Evolutionary conservation across 2,113 vertebrate genomes (phyloP), one percentile per base, ranked within the genome.

Genomic region (Balaenoptera acutorostrata): DNA sequence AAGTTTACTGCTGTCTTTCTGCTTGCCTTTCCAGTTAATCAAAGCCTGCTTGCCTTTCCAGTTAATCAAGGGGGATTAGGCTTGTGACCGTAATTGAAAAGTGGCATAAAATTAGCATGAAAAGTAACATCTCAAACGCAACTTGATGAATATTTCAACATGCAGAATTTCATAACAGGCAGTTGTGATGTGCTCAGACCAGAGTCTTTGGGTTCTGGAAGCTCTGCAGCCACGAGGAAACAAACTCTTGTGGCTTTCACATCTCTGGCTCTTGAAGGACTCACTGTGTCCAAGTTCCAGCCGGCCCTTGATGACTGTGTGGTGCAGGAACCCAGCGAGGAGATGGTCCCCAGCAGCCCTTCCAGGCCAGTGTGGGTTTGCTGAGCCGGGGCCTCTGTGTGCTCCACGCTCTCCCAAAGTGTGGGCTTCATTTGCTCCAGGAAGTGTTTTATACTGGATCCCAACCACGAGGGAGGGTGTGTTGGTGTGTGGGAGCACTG

Each of bases 251-350:
- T 17, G 13, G 44, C 8, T 68, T 52, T 61, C 39, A 4, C 36
- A 0, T n/a, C 8, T 39, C 61, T 80, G 86, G 44, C 36, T 72
- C 21, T 12, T 46, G 36, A 68, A 33, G 31, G 25, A 6, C 36
- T 46, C 23, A 14, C 1, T 25, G 7, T 18, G 10, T 36, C n/a
- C 23, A 25, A 10, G 21, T 41, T 23, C 29, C 6, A 12, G 41
- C 55, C 13, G 2, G 0, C 64, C 64, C 71, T 63, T 17, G 59
- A 31, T 15, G 46, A 25, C 66, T 14, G 33, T 25, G 46, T 20
- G 3, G 36, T 1, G 0, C 25, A 1, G 8, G 68, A 36, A 18
- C 3, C 52, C 52, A 52, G 8, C 2, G 46, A 10, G 0, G 3
- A n/a, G 33, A 36, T 0, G 3, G 18, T 7, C 71, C 61, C 10